Percentiles rank a stretch among this genome's conserved stretches.
Evolutionary conservation across 2,113 vertebrate genomes (phyloP).

Genomic region (Ailuropoda melanoleuca): DNA sequence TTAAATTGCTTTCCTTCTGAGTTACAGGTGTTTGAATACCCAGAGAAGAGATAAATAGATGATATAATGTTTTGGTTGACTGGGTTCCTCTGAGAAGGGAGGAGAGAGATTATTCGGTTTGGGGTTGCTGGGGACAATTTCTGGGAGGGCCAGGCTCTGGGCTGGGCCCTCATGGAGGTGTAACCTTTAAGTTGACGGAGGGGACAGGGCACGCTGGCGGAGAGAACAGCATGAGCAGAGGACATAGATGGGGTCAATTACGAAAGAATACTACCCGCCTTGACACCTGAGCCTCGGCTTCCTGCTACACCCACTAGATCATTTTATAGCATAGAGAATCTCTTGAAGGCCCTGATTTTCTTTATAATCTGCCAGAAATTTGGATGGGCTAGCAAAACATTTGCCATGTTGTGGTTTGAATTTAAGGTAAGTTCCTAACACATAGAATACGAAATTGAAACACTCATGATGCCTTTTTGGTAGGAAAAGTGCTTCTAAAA

Average conservation of each 20-base stretch:
- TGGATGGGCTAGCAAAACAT: not conserved
- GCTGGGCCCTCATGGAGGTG: not conserved
- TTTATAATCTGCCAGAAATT: not conserved
- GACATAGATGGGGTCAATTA: not conserved
- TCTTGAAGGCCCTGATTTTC: constrained; percentile 5
- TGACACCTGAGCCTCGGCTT: not conserved
- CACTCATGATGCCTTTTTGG: not conserved
- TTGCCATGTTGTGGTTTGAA: constrained; percentile 35
- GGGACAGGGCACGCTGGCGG: not conserved
- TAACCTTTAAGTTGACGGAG: not conserved
- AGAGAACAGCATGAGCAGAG: not conserved
- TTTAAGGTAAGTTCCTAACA: constrained; percentile 6
- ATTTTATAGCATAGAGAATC: not conserved
- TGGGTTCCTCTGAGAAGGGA: not conserved
- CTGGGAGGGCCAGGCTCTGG: not conserved
- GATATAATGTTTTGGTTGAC: not conserved
- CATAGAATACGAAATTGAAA: constrained; percentile 21
- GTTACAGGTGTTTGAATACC: not conserved
- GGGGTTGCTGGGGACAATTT: not conserved
- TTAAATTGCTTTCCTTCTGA: not conserved
- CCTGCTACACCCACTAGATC: not conserved
- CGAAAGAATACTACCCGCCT: not conserved
- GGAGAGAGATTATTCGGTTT: not conserved
- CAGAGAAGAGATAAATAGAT: not conserved
- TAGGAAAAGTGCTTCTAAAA: not conserved